Conservation (phyloP, 2,113 vertebrate genomes). For the Steatornis caripensis region DNA sequence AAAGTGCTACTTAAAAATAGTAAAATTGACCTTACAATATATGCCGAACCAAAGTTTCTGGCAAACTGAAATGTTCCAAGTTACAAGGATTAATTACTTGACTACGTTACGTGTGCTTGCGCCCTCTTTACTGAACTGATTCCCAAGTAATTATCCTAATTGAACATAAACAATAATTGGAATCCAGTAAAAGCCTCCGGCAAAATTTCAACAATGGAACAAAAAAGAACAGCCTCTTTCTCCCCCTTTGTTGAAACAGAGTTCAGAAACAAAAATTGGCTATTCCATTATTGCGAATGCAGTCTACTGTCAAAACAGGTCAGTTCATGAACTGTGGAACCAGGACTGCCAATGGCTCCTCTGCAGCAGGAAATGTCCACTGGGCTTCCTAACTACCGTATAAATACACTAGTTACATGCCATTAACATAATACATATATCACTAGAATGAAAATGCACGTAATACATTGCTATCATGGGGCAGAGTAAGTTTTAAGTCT, state of each 20-base stretch:
- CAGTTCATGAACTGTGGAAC: background rate
- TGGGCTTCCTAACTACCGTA: background rate
- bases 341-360: conserved; percentile 27
- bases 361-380: conserved; percentile 27
- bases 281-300: background rate
- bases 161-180: background rate
- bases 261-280: background rate
- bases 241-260: background rate
- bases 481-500: background rate
- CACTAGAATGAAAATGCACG: background rate
- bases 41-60: background rate
- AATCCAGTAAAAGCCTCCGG: background rate
- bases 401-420: background rate
- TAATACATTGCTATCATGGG: background rate
- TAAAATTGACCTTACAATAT: conserved; percentile 2
- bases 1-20: conserved; percentile 53
- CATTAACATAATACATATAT: background rate
- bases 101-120: background rate
- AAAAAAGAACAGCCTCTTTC: background rate
- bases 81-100: conserved; percentile 14
- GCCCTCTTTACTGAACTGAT: background rate
- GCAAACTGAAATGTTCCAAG: conserved; percentile 38
- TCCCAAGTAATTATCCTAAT: background rate
- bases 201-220: background rate
- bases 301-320: background rate